These are phyloP conservation scores for Ornithoptera alexandrae DNA, from an alignment of 2,888 invertebrate genomes.

Conservation along the genomic window DNA sequence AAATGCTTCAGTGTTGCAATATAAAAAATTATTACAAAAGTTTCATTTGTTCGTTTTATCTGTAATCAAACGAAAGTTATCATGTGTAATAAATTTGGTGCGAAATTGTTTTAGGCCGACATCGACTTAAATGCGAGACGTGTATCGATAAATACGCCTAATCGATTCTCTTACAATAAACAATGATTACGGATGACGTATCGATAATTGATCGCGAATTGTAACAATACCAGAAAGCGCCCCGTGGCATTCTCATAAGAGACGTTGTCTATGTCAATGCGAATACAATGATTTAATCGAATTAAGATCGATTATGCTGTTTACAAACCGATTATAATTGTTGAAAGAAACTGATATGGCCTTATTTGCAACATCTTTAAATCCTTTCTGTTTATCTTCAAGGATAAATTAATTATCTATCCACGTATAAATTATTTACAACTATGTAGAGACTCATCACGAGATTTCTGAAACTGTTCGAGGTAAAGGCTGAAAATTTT, in stretches of 20 bases:
- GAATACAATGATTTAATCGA: slow-evolving; percentile 18
- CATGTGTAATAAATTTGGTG: slow-evolving; percentile 13
- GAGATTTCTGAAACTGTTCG: too few relatives aligned
- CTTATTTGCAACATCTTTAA: background rate
- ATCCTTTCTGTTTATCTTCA: too few relatives aligned
- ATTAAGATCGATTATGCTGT: slow-evolving; percentile 17
- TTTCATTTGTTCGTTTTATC: slow-evolving; percentile 4
- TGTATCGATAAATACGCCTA: slow-evolving; percentile 38
- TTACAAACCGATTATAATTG: background rate
- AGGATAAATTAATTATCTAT: too few relatives aligned
- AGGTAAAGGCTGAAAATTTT: too few relatives aligned
- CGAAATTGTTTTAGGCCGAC: slow-evolving; percentile 15
- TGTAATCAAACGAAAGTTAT: slow-evolving; percentile 6
- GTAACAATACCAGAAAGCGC: slow-evolving; percentile 27
- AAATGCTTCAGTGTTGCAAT: background rate
- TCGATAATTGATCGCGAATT: slow-evolving; percentile 40
- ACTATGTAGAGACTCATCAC: too few relatives aligned
- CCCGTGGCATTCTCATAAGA: slow-evolving; percentile 16
- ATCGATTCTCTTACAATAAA: slow-evolving; percentile 40
- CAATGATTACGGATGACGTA: slow-evolving; percentile 41
- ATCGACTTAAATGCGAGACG: slow-evolving; percentile 29
- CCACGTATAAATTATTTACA: too few relatives aligned
- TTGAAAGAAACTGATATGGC: background rate
- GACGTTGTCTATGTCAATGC: slow-evolving; percentile 18
- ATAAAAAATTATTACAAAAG: slow-evolving; percentile 1